Evolutionary conservation across 2,113 vertebrate species (phyloP), one percentile per base, ranked within the genome.

Genomic region (Solea senegalensis): DNA sequence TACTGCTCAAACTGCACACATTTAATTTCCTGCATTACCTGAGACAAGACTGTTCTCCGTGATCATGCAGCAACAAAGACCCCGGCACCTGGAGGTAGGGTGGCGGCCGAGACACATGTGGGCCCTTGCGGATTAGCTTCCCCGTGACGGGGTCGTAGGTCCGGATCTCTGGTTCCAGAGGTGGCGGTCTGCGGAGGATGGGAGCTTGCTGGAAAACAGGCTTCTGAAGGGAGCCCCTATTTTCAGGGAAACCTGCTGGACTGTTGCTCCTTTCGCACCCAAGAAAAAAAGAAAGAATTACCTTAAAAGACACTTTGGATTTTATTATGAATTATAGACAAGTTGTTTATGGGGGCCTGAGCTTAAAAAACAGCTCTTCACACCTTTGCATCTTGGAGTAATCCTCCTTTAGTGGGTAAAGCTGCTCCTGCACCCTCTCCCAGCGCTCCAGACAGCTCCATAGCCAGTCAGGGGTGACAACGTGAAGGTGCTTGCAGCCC

Each of bases 381-480:
- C 83, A 97, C 97, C 96, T 92, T 48, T 94, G 94, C 1, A 88
- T 90, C 77, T 93, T 96, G 78, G 90, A 83, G 50, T 93, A 95
- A 59, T 97, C 96, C 3, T 98, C 97, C 62, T 94, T 95, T 11
- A 99, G 92, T 0, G 97, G 97, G 76, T 97, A 99, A 27, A 99
- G 94, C 67, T 94, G 93, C 44, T 99, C 98, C 65, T 98, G 97
- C 54, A 98, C 97, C 69, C 93, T 94, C 89, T 99, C 97, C 98
- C 98, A 99, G 72, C 98, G 95, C 79, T 99, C 98, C 81, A 98
- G 90, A 72, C 97, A 98, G 90, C 95, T 96, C 98, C 98, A 99
- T 62, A 99, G 93, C 98, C 98, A 99, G 27, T 98, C 97, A 0
- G 97, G 97, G 79, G 93, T 99, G 70, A 99, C 97, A 60, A 99